Conservation (phyloP, 2,888 invertebrate species). For the Agriopis aurantiaria region DNA sequence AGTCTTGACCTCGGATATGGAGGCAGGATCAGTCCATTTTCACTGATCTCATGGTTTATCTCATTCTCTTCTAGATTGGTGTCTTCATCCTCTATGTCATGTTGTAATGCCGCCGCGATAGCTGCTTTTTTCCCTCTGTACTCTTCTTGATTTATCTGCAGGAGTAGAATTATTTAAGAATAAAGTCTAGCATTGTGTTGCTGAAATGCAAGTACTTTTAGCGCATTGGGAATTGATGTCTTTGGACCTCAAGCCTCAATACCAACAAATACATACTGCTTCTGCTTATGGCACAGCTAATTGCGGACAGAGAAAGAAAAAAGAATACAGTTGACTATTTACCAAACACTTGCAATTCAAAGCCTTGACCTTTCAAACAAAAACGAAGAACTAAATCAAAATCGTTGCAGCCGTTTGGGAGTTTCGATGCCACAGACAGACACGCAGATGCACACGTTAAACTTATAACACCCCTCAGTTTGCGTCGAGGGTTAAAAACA, state of each 20-base stretch:
- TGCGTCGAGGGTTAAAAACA: too few relatives aligned
- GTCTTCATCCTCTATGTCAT: conserved; percentile 68
- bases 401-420: too few relatives aligned
- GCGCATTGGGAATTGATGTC: neutral
- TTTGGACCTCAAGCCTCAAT: neutral
- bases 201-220: neutral
- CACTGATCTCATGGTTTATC: conserved; percentile 68
- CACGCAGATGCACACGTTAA: too few relatives aligned
- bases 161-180: neutral
- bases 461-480: too few relatives aligned
- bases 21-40: conserved; percentile 67
- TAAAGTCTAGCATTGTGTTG: neutral
- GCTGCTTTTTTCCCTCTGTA: conserved; percentile 79
- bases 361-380: too few relatives aligned
- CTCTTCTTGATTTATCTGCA: conserved; percentile 56
- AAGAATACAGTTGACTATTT: too few relatives aligned
- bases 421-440: too few relatives aligned
- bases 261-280: too few relatives aligned
- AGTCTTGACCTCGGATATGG: conserved; percentile 78
- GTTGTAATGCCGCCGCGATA: conserved; percentile 74
- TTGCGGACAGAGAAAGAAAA: too few relatives aligned
- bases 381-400: too few relatives aligned
- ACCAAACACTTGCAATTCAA: too few relatives aligned
- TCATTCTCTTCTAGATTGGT: conserved; percentile 75
- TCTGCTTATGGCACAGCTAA: too few relatives aligned